A percentile compares a stretch with the other conserved stretches of the same genome.
Evolutionary conservation across 2,113 vertebrate genomes (phyloP).

Genomic region (Prochilodus magdalenae): DNA sequence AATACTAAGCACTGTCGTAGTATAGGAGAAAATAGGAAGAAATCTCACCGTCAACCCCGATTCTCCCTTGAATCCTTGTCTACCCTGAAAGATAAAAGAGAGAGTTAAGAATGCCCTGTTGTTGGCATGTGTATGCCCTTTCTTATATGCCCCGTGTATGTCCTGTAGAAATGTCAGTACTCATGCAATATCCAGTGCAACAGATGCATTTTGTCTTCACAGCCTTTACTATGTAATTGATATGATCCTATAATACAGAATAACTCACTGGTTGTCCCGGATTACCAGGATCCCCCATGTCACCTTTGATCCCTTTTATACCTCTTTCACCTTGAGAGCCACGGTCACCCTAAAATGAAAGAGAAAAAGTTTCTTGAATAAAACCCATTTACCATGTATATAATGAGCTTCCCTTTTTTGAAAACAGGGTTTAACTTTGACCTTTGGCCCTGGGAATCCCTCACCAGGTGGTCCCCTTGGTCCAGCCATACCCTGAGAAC

Average conservation of each 20-base stretch:
- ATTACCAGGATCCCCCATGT: slow-evolving; percentile 80
- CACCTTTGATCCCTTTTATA: slow-evolving; percentile 85
- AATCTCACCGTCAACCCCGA: slow-evolving; percentile 85
- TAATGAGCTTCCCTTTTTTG: neutral
- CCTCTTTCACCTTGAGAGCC: slow-evolving; percentile 83
- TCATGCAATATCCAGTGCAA: neutral
- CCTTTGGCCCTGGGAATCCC: slow-evolving; percentile 86
- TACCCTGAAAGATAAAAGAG: slow-evolving; percentile 71
- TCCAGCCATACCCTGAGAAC: slow-evolving; percentile 83
- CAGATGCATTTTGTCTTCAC: neutral
- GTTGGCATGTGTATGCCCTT: too few species aligned
- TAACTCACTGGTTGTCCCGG: slow-evolving; percentile 81
- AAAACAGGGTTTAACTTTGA: slow-evolving; percentile 50
- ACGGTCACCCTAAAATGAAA: slow-evolving; percentile 80
- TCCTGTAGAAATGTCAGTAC: too few species aligned
- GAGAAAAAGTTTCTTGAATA: neutral
- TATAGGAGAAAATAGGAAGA: neutral
- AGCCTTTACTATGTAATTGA: neutral
- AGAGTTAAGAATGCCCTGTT: neutral
- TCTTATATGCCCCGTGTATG: too few species aligned
- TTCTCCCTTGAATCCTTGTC: slow-evolving; percentile 83
- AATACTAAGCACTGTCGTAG: neutral
- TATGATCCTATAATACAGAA: neutral
- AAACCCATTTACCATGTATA: neutral
- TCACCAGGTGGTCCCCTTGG: slow-evolving; percentile 85